Base-by-base conservation (phyloP, 2,113 vertebrate species). In the Myrmecobius fasciatus region DNA sequence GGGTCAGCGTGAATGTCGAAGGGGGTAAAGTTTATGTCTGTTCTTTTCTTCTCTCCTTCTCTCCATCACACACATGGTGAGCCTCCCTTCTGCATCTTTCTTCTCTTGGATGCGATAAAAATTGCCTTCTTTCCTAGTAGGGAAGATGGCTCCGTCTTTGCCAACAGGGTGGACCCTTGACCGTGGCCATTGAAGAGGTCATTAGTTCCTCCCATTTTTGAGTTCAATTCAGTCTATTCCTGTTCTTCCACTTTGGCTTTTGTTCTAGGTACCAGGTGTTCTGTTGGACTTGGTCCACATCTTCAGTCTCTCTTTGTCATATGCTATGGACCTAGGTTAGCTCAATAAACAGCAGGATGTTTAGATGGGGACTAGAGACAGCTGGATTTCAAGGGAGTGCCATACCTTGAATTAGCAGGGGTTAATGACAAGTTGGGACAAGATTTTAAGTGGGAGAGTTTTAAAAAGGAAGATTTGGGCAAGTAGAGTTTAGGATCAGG, bases 11-110 rank as follows among this genome's bases (percentile, higher is more conserved):
- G 22, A 97, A 96, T 96, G 96, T 98, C 0, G 0, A 11, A 96
- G 97, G 94, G 97, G 95, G 53, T 75, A 95, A 97, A 92, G 96
- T 46, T 12, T 0, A 0, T 0, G 4, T 95, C 97, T 97, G 95
- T 92, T 91, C 90, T 91, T 92, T 91, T 26, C 36, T 11, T 11
- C 92, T 88, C 53, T 52, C 12, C 88, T 90, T 91, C 53, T 75
- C 90, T 53, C 91, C 10, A n/a, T 75, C 54, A 56, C 28, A 26
- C 46, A 47, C 97, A 90, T 56, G 24, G 28, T 89, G 93, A 93
- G 51, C n/a, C 92, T 67, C 75, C 95, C 91, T 67, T 75, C 96
- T 48, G 75, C 25, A 49, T 91, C 91, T 89, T 96, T 92, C 53
- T 93, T 94, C 54, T 10, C 95, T 0, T 46, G 83, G 24, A 8